Base-by-base conservation (phyloP, 2,113 vertebrate genomes). In the Plecotus auritus region DNA sequence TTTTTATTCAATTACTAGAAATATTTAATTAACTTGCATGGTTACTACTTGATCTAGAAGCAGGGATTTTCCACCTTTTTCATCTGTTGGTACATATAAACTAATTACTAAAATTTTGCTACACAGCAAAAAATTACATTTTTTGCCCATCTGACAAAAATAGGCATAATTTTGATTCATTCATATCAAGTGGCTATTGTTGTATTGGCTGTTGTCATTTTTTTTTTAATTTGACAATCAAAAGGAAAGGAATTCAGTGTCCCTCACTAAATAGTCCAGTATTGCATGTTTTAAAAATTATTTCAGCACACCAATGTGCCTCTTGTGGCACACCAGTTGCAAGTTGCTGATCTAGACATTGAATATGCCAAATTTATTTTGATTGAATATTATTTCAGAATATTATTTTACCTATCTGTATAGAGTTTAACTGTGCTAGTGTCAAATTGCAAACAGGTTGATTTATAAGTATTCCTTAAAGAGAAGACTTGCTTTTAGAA, bases 381-480 rank as follows among this genome's bases (percentile, higher is more conserved):
- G 18, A 81, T 1, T 37, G 66, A 67, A 72, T 90, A 56, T 82
- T 22, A 47, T 95, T 97, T 96, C 51, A 96, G 85, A 97, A 89
- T 54, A 90, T 92, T 95, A 51, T 73, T 95, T 96, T 90, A 85
- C 88, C 97, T 78, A 81, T 37, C 72, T 94, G 66, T 92, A 61
- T 94, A 91, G 85, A 12, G 56, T 64, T 74, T 83, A 97, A 96
- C 54, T 77, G 56, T 74, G 69, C 85, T 78, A 82, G 54, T 86
- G 66, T 6, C 91, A 94, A 92, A 96, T 67, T 88, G 37, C 81
- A 97, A 97, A 95, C 77, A 96, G 69, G 40, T 35, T 92, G 40
- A 13, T 86, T 95, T 92, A 87, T 96, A 78, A 83, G 69, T 40
- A 22, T 93, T 93, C 45, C 23, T 91, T 95, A 86, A 83, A 83